Evolutionary conservation across 2,888 invertebrate species (phyloP).

Genomic region (Molorchus minor): DNA sequence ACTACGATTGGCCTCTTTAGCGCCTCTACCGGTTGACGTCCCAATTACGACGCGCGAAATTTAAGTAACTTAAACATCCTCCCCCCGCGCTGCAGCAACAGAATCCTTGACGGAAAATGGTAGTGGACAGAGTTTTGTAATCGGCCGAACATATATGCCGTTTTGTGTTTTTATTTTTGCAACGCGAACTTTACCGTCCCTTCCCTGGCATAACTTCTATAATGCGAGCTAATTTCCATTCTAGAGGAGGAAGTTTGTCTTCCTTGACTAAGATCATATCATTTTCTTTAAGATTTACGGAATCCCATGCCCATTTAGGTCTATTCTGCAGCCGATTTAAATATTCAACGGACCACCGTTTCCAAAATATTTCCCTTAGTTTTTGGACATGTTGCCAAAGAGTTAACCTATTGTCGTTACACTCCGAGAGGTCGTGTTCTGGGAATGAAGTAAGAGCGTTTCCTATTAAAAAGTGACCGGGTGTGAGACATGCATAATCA

Average conservation of each 20-base stretch:
- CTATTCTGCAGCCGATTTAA: slow-evolving; percentile 20
- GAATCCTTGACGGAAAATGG: too few relatives aligned
- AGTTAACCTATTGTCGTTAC: slow-evolving; percentile 19
- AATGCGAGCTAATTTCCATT: slow-evolving; percentile 19
- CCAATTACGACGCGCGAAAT: too few relatives aligned
- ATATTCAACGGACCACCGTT: too few relatives aligned
- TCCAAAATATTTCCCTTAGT: slow-evolving; percentile 24
- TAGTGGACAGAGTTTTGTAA: too few relatives aligned
- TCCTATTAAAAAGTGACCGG: slow-evolving; percentile 28
- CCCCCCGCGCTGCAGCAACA: too few relatives aligned
- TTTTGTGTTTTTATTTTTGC: too few relatives aligned
- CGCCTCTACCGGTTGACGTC: too few relatives aligned
- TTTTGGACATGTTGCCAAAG: slow-evolving; percentile 10
- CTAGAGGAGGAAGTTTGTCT: slow-evolving; percentile 5
- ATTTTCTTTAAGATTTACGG: too few relatives aligned
- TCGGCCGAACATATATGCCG: too few relatives aligned
- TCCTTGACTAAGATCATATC: slow-evolving; percentile 26
- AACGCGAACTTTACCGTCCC: too few relatives aligned
- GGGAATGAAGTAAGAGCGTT: slow-evolving; percentile 1
- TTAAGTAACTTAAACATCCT: too few relatives aligned
- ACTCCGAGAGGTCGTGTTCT: slow-evolving; percentile 16
- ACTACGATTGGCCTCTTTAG: too few relatives aligned
- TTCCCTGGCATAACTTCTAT: slow-evolving; percentile 18
- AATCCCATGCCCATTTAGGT: slow-evolving; percentile 20
- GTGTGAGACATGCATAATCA: slow-evolving; percentile 21